Conservation (phyloP, 2,888 invertebrate species). For the Muscina levida region DNA sequence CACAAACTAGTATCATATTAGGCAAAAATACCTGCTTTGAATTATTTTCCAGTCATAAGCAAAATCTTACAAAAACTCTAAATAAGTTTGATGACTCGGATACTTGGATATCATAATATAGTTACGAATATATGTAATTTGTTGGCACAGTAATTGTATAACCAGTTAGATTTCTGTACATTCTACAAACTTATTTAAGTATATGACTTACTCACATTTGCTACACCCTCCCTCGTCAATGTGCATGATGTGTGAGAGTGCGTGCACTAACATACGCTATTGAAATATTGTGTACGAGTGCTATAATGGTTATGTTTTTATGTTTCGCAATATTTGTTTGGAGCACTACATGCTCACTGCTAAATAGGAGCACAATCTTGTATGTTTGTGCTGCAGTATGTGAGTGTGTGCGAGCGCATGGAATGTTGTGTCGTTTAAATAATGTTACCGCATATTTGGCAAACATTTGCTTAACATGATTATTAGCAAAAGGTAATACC, state of each 20-base stretch:
- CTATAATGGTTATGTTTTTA: conserved; percentile 35
- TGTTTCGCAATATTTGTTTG: conserved; percentile 14
- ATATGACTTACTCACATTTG: too few species aligned
- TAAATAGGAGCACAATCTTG: conserved; percentile 11
- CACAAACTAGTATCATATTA: too few species aligned
- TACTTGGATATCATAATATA: too few species aligned
- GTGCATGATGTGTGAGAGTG: too few species aligned
- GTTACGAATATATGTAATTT: too few species aligned
- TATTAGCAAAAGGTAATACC: conserved; percentile 72
- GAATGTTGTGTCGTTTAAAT: conserved; percentile 54
- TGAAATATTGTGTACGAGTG: conserved; percentile 8
- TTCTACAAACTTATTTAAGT: too few species aligned
- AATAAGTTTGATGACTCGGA: too few species aligned
- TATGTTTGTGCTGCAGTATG: not conserved
- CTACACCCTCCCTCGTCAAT: not conserved
- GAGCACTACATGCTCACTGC: conserved; percentile 6
- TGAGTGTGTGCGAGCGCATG: conserved; percentile 11
- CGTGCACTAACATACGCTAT: conserved; percentile 6
- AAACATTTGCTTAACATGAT: conserved; percentile 77
- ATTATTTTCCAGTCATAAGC: too few species aligned
- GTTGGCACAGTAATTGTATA: too few species aligned
- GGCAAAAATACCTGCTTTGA: too few species aligned
- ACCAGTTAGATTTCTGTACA: too few species aligned
- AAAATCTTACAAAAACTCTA: too few species aligned
- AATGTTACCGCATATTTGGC: conserved; percentile 74